Percentiles rank a stretch among this genome's conserved stretches.
phyloP scores from a whole-genome alignment of 2,888 invertebrate genomes.

The Chesias legatella region DNA sequence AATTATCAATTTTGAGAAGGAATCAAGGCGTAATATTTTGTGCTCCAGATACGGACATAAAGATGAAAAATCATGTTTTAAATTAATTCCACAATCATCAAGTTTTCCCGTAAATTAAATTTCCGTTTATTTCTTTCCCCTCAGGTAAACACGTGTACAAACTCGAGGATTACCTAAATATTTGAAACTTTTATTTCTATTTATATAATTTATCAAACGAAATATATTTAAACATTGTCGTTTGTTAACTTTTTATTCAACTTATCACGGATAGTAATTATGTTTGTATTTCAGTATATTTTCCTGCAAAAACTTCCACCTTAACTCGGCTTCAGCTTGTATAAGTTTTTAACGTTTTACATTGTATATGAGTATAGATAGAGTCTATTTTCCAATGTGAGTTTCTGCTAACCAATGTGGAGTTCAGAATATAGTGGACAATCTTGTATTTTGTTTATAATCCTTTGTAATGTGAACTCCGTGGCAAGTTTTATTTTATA shows the following conservation, averaged over 20 bases:
- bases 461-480: slow-evolving; percentile 4
- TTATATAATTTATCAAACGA: too few relatives aligned
- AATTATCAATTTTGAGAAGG: too few relatives aligned
- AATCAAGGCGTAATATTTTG: too few relatives aligned
- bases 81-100: too few relatives aligned
- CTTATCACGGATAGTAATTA: slow-evolving; percentile 8
- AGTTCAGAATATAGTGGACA: slow-evolving; percentile 7
- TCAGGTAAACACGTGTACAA: too few relatives aligned
- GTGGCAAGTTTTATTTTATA: slow-evolving; percentile 9
- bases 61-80: too few relatives aligned
- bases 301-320: slow-evolving; percentile 10
- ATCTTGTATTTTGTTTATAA: neutral
- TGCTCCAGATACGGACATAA: too few relatives aligned
- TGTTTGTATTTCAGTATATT: slow-evolving; percentile 2
- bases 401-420: neutral
- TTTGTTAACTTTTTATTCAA: slow-evolving; percentile 5
- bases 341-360: neutral
- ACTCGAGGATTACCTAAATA: too few relatives aligned
- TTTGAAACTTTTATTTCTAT: too few relatives aligned
- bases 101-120: too few relatives aligned
- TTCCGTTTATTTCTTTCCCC: too few relatives aligned
- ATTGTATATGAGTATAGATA: neutral
- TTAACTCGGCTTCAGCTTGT: neutral
- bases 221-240: too few relatives aligned
- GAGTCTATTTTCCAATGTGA: slow-evolving; percentile 1